phyloP scores from a whole-genome alignment of 2,888 invertebrate species.

The Sinopyrophorus schimmeli region DNA sequence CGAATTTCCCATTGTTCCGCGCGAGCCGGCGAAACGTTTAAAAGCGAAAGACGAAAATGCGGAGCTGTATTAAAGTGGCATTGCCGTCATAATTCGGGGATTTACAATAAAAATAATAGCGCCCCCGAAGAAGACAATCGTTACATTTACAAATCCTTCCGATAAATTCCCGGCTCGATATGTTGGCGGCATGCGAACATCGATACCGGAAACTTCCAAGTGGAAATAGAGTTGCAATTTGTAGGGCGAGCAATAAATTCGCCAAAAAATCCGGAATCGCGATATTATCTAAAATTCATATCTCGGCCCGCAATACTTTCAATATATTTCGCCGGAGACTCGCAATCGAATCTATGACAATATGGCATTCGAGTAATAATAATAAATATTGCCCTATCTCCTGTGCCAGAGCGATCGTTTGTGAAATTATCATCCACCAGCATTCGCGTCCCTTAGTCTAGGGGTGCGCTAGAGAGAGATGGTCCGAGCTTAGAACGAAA shows the following conservation, averaged over 20 bases:
- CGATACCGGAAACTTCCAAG: slow-evolving; percentile 25
- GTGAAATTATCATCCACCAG: slow-evolving; percentile 44
- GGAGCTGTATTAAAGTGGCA: too few species aligned
- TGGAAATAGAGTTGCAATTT: slow-evolving; percentile 29
- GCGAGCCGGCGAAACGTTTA: too few species aligned
- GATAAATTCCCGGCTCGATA: slow-evolving; percentile 17
- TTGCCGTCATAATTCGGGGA: too few species aligned
- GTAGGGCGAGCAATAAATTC: slow-evolving; percentile 26
- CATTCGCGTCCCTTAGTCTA: slow-evolving; percentile 35
- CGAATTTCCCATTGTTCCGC: too few species aligned
- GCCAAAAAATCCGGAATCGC: slow-evolving; percentile 27
- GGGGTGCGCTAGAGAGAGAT: slow-evolving; percentile 29
- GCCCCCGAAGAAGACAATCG: slow-evolving; percentile 3
- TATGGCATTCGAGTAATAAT: slow-evolving; percentile 48
- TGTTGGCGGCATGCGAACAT: slow-evolving; percentile 23
- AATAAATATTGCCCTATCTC: slow-evolving; percentile 49
- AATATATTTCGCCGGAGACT: slow-evolving; percentile 33
- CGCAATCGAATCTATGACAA: slow-evolving; percentile 47
- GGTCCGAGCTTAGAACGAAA: slow-evolving; percentile 34
- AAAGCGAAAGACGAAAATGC: too few species aligned
- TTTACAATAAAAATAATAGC: slow-evolving; percentile 13
- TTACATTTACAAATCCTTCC: slow-evolving; percentile 10
- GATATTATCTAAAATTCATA: slow-evolving; percentile 33
- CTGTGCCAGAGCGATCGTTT: slow-evolving; percentile 44
- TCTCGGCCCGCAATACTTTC: slow-evolving; percentile 29